Conservation (phyloP, 2,888 invertebrate genomes). For the Rhamnusium bicolor region DNA sequence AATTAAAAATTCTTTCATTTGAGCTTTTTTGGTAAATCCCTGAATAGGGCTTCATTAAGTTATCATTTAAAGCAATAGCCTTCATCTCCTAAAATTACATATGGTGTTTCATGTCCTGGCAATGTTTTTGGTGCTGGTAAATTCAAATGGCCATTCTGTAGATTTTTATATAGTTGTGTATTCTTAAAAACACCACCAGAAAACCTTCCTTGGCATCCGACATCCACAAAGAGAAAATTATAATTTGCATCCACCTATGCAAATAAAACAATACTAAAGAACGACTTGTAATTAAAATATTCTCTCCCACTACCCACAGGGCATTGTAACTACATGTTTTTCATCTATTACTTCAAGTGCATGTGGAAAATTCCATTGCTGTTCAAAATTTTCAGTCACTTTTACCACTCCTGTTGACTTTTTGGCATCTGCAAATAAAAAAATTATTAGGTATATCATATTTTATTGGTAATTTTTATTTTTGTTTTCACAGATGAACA, state of each 20-base stretch:
- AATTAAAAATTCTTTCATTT: constrained; percentile 39
- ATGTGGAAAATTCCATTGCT: constrained; percentile 52
- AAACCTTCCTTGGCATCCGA: constrained; percentile 62
- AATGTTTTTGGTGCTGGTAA: neutral
- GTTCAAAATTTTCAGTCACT: too few relatives aligned
- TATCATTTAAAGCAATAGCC: constrained; percentile 44
- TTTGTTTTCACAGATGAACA: too few relatives aligned
- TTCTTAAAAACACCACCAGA: constrained; percentile 59
- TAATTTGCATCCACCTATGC: constrained; percentile 66
- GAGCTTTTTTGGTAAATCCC: constrained; percentile 13
- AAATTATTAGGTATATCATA: too few relatives aligned
- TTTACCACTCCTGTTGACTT: too few relatives aligned
- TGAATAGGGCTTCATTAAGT: constrained; percentile 21
- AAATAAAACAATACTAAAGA: constrained; percentile 64
- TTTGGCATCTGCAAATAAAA: too few relatives aligned
- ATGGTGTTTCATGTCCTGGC: neutral
- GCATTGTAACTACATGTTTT: constrained; percentile 61
- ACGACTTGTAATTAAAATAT: constrained; percentile 62
- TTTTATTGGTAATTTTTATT: too few relatives aligned
- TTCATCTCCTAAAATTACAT: constrained; percentile 55
- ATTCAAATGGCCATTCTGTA: too few relatives aligned
- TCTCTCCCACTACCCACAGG: constrained; percentile 58
- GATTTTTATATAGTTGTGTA: too few relatives aligned
- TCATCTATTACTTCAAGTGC: constrained; percentile 61
- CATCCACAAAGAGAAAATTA: constrained; percentile 63